Evolutionary conservation across 2,797 vertebrate genomes (phyloP).

Genomic region (Chloroceryle inda): DNA sequence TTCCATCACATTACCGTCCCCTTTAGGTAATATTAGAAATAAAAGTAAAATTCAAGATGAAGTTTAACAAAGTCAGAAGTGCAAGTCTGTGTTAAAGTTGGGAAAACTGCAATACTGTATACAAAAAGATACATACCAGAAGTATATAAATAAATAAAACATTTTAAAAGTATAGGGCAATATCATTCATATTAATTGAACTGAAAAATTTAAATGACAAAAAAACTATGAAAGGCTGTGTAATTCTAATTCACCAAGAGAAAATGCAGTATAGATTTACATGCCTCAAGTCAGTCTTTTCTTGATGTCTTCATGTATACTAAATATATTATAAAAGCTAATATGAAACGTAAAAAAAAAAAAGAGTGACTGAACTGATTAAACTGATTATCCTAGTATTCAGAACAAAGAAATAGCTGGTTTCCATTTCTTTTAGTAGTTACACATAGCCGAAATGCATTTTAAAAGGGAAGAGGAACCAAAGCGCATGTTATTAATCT

Average conservation of each 20-base stretch:
- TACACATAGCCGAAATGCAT: not conserved
- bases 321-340: not conserved
- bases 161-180: not conserved
- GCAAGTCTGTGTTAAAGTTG: fast-evolving
- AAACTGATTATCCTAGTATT: not conserved
- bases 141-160: not conserved
- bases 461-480: not conserved
- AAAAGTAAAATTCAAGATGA: not conserved
- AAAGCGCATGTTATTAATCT: not conserved
- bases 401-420: not conserved
- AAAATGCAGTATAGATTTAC: not conserved
- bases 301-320: not conserved
- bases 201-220: not conserved
- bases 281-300: not conserved
- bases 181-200: not conserved
- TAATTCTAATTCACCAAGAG: fast-evolving
- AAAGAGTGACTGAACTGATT: not conserved
- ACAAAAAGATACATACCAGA: not conserved
- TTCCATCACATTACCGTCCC: not conserved
- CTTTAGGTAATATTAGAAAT: not conserved
- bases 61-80: not conserved
- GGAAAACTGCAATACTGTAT: not conserved
- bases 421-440: not conserved
- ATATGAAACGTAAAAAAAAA: not conserved
- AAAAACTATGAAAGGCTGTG: fast-evolving